Evolutionary conservation across 2,113 vertebrate species (phyloP).

Genomic region (Gadus macrocephalus): DNA sequence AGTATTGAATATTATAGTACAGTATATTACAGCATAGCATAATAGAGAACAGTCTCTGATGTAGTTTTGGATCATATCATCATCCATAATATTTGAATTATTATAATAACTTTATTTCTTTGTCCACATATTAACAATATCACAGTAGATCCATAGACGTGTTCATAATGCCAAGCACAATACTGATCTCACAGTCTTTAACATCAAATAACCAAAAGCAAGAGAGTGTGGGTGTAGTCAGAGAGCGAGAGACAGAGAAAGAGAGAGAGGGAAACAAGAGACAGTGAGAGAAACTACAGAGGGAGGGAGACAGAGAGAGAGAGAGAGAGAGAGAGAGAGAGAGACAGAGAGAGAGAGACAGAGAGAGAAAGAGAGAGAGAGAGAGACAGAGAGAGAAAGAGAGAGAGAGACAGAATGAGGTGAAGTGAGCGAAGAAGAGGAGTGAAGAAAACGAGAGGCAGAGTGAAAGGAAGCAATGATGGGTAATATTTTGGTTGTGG

Average conservation of each 20-base stretch:
- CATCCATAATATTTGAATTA: background rate
- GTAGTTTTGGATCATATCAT: background rate
- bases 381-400: background rate
- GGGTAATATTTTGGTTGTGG: too few relatives aligned
- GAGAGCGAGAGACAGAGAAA: background rate
- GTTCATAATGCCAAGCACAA: conserved; percentile 59
- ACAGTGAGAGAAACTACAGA: background rate
- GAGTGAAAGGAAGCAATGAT: background rate
- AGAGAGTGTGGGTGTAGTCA: conserved; percentile 14
- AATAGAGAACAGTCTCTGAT: too few relatives aligned
- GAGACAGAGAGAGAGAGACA: background rate
- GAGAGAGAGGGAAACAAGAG: conserved; percentile 2
- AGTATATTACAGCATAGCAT: background rate
- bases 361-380: conserved; percentile 1
- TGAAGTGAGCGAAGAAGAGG: conserved; percentile 11
- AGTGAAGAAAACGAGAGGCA: background rate
- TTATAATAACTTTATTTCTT: conserved; percentile 35
- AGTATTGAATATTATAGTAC: too few relatives aligned
- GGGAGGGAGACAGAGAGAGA: conserved; percentile 1
- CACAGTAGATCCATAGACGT: conserved; percentile 58
- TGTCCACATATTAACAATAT: conserved; percentile 64
- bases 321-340: background rate
- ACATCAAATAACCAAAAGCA: conserved; percentile 37
- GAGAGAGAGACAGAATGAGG: conserved; percentile 25
- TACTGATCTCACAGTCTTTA: conserved; percentile 51